These are phyloP conservation scores for Lacerta viridis DNA, from an alignment of 2,797 vertebrate species.

Conservation along the genomic window DNA sequence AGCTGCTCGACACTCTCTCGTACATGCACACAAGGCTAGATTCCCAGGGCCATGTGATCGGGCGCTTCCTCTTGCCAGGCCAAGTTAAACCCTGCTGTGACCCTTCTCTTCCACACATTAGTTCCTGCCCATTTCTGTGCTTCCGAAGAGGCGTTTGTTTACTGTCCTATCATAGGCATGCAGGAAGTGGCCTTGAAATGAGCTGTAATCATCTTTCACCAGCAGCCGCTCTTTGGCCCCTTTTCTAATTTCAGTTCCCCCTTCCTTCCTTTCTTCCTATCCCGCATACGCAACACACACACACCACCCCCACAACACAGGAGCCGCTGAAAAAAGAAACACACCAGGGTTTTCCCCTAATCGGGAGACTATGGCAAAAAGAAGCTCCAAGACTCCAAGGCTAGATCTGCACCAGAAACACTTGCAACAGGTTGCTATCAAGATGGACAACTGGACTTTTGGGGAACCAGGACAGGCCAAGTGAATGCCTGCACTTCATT, in stretches of 20 bases:
- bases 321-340: neutral
- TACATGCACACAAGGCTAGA: slow-evolving; percentile 43
- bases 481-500: neutral
- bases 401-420: neutral
- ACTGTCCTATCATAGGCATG: slow-evolving; percentile 77
- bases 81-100: slow-evolving; percentile 66
- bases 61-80: slow-evolving; percentile 70
- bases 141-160: slow-evolving; percentile 77
- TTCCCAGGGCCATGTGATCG: slow-evolving; percentile 77
- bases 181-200: slow-evolving; percentile 79
- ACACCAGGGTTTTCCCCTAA: neutral
- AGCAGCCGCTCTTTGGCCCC: slow-evolving; percentile 84
- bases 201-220: slow-evolving; percentile 78
- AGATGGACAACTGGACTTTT: too few species aligned
- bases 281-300: slow-evolving; percentile 21
- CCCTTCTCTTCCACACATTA: slow-evolving; percentile 71
- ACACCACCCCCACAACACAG: slow-evolving; percentile 34
- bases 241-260: slow-evolving; percentile 74
- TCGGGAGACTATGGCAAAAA: neutral
- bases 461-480: neutral
- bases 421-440: neutral
- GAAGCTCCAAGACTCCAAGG: neutral
- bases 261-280: slow-evolving; percentile 31
- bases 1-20: slow-evolving; percentile 48
- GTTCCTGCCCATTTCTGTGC: slow-evolving; percentile 72